phyloP scores from a whole-genome alignment of 2,888 invertebrate species.

The Drosophila percnosoma region DNA sequence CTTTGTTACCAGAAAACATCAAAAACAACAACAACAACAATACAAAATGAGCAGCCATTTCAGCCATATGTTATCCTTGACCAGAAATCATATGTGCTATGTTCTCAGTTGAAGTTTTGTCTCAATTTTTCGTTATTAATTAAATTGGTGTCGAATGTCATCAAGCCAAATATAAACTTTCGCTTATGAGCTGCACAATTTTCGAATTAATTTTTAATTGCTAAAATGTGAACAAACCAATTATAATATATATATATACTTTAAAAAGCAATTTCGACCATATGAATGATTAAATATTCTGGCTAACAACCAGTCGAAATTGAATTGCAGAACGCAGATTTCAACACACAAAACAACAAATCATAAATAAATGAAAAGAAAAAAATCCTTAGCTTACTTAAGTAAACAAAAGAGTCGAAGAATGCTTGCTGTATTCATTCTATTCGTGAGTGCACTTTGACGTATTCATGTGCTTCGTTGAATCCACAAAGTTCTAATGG shows the following conservation, averaged over 20 bases:
- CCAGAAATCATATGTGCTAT: not conserved
- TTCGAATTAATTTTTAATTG: not conserved
- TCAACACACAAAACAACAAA: too few relatives aligned
- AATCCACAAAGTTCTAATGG: slow-evolving; percentile 66
- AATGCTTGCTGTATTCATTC: slow-evolving; percentile 1
- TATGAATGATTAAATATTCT: not conserved
- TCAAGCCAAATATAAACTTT: not conserved
- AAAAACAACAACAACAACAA: slow-evolving; percentile 19
- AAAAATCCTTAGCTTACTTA: not conserved
- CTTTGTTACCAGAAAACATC: slow-evolving; percentile 14
- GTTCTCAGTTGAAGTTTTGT: slow-evolving; percentile 8
- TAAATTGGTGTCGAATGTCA: not conserved
- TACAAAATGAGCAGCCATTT: slow-evolving; percentile 18
- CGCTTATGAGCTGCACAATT: not conserved
- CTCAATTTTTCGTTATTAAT: not conserved
- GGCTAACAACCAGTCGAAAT: not conserved
- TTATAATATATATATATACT: not conserved
- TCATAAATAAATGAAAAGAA: too few relatives aligned
- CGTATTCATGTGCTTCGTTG: slow-evolving; percentile 74
- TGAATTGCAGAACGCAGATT: not conserved
- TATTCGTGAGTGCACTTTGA: slow-evolving; percentile 73
- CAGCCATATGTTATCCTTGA: slow-evolving; percentile 13
- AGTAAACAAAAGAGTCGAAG: not conserved
- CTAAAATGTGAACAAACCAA: not conserved
- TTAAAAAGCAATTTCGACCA: not conserved